Evolutionary conservation across 2,888 invertebrate species (phyloP), one percentile per base, ranked within the genome.

Genomic region (Nudaria mundana): DNA sequence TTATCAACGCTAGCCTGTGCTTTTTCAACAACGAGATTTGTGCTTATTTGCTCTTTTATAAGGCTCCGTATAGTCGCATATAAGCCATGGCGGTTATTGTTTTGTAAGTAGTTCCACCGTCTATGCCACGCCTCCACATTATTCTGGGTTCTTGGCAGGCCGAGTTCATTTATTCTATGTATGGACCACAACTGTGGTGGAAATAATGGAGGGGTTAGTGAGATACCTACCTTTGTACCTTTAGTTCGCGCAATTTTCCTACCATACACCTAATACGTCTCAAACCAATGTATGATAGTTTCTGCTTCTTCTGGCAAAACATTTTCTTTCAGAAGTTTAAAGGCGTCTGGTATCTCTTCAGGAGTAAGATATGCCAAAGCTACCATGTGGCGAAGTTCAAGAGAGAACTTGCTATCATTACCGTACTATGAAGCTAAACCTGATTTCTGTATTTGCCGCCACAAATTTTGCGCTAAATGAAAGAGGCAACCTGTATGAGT

Each of bases 291-390:
- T 22, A 30, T 40, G n/a, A 37, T 32, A 34, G 20, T 37, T 33
- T 37, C 30, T 12, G 28, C 15, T 37, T 33, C 24, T 33, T 41
- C 32, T 23, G 40, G 35, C 25, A 43, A 30, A 35, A 43, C 34
- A 12, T 31, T 34, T 38, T 39, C 37, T 39, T 46, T n/a, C 35
- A 20, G 22, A 20, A 38, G 22, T 35, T 31, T 25, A 33, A 45
- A 49, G 16, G 41, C 48, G 22, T 37, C 37, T 5, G 37, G 44
- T 30, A 44, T 48, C 23, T 48, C 44, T 23, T 41, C 39, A 14
- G 34, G 39, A 22, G 37, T 29, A 11, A 44, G 29, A 37, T 42
- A 44, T 28, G 36, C 41, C 31, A 41, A 33, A 36, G 38, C 41
- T 15, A 43, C 20, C 10, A 47, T 35, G 37, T 47, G 40, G 33